Percentiles rank a stretch among this genome's conserved stretches.
phyloP scores from a whole-genome alignment of 2,113 vertebrate genomes.

The Seriola aureovittata region DNA sequence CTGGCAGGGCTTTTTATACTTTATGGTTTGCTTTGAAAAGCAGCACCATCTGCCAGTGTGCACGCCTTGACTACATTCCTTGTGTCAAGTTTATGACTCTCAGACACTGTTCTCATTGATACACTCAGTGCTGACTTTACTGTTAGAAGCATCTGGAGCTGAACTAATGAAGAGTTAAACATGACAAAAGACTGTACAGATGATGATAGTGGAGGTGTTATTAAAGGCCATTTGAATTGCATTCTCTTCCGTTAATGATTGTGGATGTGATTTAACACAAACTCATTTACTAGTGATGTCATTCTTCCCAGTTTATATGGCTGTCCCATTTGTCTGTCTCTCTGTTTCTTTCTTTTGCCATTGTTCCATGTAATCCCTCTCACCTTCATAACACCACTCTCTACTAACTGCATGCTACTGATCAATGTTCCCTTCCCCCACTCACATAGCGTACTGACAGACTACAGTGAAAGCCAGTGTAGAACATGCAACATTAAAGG shows the following conservation, averaged over 20 bases:
- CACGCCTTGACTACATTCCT: constrained; percentile 13
- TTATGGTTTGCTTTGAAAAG: constrained; percentile 6
- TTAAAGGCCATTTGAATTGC: constrained; percentile 11
- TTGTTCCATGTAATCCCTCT: constrained; percentile 64
- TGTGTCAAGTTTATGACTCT: not conserved
- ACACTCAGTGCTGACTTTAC: not conserved
- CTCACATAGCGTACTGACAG: constrained; percentile 84
- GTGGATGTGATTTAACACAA: constrained; percentile 15
- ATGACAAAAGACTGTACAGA: constrained; percentile 11
- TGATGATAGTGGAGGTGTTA: not conserved
- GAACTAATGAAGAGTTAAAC: constrained; percentile 30
- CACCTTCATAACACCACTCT: constrained; percentile 61
- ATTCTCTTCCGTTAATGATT: constrained; percentile 2
- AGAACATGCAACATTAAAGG: constrained; percentile 52
- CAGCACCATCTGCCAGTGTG: constrained; percentile 33
- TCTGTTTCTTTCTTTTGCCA: constrained; percentile 52
- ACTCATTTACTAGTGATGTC: constrained; percentile 40
- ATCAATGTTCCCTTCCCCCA: constrained; percentile 75
- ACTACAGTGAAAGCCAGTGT: constrained; percentile 85
- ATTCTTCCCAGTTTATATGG: constrained; percentile 65
- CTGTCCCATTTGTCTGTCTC: constrained; percentile 56
- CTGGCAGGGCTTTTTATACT: constrained; percentile 9
- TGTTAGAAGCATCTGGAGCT: constrained; percentile 23
- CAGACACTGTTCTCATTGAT: constrained; percentile 1
- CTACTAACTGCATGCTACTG: constrained; percentile 74